Base-by-base conservation (phyloP, 2,888 invertebrate genomes). In the Netelia melanura region DNA sequence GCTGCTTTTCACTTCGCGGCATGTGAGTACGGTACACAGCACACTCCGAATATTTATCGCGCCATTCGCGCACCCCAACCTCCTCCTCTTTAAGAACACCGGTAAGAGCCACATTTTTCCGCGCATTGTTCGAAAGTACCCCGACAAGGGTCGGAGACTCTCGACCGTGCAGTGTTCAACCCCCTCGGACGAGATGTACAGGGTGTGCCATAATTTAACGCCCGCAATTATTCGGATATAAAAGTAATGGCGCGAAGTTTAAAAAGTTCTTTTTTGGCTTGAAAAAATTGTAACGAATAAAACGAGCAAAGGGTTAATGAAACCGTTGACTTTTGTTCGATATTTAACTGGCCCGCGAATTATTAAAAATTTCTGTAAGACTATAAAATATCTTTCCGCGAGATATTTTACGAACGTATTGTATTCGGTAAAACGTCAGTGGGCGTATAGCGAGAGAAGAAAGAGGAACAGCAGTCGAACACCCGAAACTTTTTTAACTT, bases 11-110 rank as follows among this genome's bases (percentile, higher is more conserved):
- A 76, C 75, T 72, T 44, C 30, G 43, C 61, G 58, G 52, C 58
- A 30, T 23, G 64, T 43, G 56, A 43, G 64, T 68, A 67, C 38
- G 23, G 43, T 44, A 43, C 38, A 65, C 65, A 65, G 64, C 61
- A 62, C 65, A 68, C 65, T 71, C 70, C 71, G 89, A 89, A 90
- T 91, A 91, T 92, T 92, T 92, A 91, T 91, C 88, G 89, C 88
- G 86, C 90, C 89, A 90, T 91, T 91, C 88, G 86, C 78, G 62
- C 17, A 86, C 84, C 86, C 86, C 48, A 3, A 14, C 48, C 48
- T 48, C 14, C 48, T 14, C 48, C 48, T 48, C 48, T 14, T 48
- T 88, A 90, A 91, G 89, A 90, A 87, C 87, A 88, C 84, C 79
- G 85, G 86, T 88, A 89, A 90, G 88, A 90, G 90, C 88, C 86